Conservation (phyloP, 2,888 invertebrate species). For the Diaperis boleti region DNA sequence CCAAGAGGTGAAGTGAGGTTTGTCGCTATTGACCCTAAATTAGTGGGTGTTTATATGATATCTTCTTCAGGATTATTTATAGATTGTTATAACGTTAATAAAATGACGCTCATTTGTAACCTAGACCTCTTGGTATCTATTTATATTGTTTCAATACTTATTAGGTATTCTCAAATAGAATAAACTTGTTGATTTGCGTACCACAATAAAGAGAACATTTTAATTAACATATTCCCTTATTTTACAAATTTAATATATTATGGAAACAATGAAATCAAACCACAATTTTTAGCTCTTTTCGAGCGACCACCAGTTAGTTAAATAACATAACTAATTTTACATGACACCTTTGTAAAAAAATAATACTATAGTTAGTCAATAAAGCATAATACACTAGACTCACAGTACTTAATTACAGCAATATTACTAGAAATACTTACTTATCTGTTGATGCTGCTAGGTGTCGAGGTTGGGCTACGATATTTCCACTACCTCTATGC, state of each 20-base stretch:
- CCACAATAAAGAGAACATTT: conserved; percentile 7
- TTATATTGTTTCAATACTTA: conserved; percentile 31
- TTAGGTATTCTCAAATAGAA: conserved; percentile 18
- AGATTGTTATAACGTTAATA: conserved; percentile 34
- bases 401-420: too few species aligned
- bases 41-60: conserved; percentile 44
- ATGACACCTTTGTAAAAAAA: too few species aligned
- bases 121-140: conserved; percentile 39
- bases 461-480: too few species aligned
- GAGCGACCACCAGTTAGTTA: too few species aligned
- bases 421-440: too few species aligned
- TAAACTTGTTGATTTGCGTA: conserved; percentile 2
- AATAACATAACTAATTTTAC: too few species aligned
- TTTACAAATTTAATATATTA: conserved; percentile 5
- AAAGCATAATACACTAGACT: too few species aligned
- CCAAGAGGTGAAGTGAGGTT: conserved; percentile 13
- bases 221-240: conserved; percentile 1
- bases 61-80: conserved; percentile 36
- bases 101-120: conserved; percentile 41
- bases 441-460: too few species aligned
- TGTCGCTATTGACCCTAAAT: conserved; percentile 41
- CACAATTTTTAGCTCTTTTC: too few species aligned
- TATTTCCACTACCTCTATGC: too few species aligned
- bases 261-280: neutral
- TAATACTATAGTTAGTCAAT: too few species aligned